Evolutionary conservation across 2,113 vertebrate genomes (phyloP), one percentile per base, ranked within the genome.

Genomic region (Podarcis cretensis): DNA sequence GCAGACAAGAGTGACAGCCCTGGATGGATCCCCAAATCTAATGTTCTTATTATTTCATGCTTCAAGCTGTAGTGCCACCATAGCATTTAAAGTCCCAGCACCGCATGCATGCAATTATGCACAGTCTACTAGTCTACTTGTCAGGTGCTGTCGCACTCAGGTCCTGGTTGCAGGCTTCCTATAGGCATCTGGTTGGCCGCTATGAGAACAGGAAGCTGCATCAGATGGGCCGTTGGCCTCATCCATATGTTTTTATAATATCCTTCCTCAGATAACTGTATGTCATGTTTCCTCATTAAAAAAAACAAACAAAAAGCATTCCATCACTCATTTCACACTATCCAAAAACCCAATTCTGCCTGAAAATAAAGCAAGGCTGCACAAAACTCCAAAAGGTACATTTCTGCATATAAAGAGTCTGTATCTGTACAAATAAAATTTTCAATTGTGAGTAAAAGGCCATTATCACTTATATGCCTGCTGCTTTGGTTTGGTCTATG

Each of bases 381-480:
- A 77, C 13, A 84, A 74, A 71, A 5, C 32, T 88, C 69, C 87
- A 25, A 78, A 1, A 3, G 69, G 13, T 91, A 4, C 7, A 32
- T 12, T 35, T 88, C 82, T 78, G 84, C 74, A 93, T 16, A 66
- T 84, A 30, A 75, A 40, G 85, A 32, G 35, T 40, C 20, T 87
- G 8, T 89, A 90, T 76, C 32, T 86, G 30, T 37, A 57, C 84
- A 25, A 78, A 8, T 74, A 8, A 87, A 30, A 1, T 1, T 10
- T 21, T n/a, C 84, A 66, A 18, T 59, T 87, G 40, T 65, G 40
- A 81, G 3, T 37, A 83, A n/a, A 16, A 78, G 83, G 77, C 65
- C 87, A 35, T 84, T 93, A 91, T 90, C 27, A 76, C 83, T 88
- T 37, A 57, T 43, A 79, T 86, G 10, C 63, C 66, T 83, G 25